phyloP scores from a whole-genome alignment of 2,888 invertebrate species.

The Macaria liturata region DNA sequence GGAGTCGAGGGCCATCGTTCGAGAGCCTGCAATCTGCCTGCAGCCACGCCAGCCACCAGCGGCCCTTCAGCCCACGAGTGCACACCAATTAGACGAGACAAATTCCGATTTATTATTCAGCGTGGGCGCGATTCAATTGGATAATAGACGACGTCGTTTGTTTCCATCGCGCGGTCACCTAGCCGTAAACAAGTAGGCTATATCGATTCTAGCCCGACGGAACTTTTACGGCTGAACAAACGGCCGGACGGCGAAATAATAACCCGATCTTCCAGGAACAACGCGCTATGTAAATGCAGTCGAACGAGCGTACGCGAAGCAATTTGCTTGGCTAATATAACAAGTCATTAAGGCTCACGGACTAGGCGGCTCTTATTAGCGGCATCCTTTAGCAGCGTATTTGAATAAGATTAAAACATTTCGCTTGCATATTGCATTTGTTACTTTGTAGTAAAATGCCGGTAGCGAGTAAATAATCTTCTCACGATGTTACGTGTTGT shows the following conservation, averaged over 20 bases:
- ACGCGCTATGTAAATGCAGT: constrained; percentile 28
- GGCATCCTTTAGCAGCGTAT: constrained; percentile 38
- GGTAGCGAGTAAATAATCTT: constrained; percentile 12
- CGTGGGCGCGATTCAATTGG: constrained; percentile 58
- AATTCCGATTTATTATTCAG: constrained; percentile 70
- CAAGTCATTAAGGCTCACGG: constrained; percentile 37
- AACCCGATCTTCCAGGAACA: constrained; percentile 22
- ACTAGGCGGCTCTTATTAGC: constrained; percentile 33
- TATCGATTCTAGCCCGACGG: constrained; percentile 38
- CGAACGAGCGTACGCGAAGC: constrained; percentile 28
- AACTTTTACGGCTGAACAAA: constrained; percentile 24
- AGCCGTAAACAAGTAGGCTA: constrained; percentile 39
- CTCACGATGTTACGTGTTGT: constrained; percentile 19
- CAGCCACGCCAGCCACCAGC: constrained; percentile 41
- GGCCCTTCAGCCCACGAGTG: constrained; percentile 57
- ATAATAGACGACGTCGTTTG: constrained; percentile 53
- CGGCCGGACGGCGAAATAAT: constrained; percentile 18
- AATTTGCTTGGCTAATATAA: constrained; percentile 41
- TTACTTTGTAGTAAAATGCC: constrained; percentile 23
- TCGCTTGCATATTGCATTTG: constrained; percentile 32
- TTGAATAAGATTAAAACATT: constrained; percentile 36
- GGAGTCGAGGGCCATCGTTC: constrained; percentile 56
- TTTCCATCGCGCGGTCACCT: constrained; percentile 42
- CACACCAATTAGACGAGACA: constrained; percentile 72
- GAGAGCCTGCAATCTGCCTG: constrained; percentile 69